A percentile compares a stretch with the other conserved stretches of the same genome.
phyloP scores from a whole-genome alignment of 64 coral and sea anemone species.

The Montipora cactus region DNA sequence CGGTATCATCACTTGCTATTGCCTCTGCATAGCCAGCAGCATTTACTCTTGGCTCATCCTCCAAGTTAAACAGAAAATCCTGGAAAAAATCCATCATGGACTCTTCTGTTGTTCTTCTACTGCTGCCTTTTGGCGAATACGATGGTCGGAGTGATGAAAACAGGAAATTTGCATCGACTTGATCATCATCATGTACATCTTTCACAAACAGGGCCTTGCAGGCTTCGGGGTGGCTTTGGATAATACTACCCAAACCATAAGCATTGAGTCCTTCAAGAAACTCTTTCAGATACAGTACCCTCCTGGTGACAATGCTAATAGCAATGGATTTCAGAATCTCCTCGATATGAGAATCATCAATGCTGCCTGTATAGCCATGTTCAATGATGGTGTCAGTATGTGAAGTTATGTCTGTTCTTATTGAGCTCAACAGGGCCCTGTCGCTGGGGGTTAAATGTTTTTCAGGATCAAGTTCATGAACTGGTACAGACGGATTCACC shows the following conservation, averaged over 20 bases:
- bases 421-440: background rate
- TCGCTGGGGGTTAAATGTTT: constrained; percentile 50
- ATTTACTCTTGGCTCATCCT: constrained; percentile 47
- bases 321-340: constrained; percentile 54
- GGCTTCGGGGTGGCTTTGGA: constrained; percentile 24
- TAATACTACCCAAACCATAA: constrained; percentile 19
- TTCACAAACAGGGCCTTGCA: constrained; percentile 36
- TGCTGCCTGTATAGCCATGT: constrained; percentile 68
- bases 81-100: constrained; percentile 35
- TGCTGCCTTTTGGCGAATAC: constrained; percentile 10
- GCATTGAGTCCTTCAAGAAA: constrained; percentile 24
- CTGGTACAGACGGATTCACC: constrained; percentile 3
- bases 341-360: constrained; percentile 39
- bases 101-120: too few species aligned
- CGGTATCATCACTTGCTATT: constrained; percentile 18
- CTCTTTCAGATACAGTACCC: constrained; percentile 34
- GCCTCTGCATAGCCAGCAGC: constrained; percentile 49
- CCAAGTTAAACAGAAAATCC: constrained; percentile 42
- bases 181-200: constrained; percentile 5
- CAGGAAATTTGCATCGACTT: constrained; percentile 51
- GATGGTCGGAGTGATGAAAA: constrained; percentile 27
- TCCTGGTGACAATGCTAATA: constrained; percentile 54
- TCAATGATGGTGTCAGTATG: constrained; percentile 50
- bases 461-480: constrained; percentile 22
- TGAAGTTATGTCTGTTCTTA: constrained; percentile 23